phyloP scores from a whole-genome alignment of 2,888 invertebrate genomes.

The Tigriopus californicus region DNA sequence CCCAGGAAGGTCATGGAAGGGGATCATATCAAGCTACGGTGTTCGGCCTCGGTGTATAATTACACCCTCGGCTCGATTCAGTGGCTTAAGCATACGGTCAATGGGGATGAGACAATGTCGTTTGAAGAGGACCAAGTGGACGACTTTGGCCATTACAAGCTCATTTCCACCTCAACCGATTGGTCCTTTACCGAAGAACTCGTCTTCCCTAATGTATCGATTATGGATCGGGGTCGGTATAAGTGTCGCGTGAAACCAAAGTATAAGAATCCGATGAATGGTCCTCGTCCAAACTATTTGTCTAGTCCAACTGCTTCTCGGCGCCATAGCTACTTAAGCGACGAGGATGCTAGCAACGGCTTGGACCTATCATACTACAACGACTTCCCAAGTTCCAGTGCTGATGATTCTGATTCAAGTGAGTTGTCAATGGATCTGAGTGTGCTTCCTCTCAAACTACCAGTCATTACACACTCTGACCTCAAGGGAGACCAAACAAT shows the following conservation, averaged over 20 bases:
- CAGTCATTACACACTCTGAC: background rate
- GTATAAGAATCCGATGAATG: background rate
- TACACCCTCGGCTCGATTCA: background rate
- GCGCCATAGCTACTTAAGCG: background rate
- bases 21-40: background rate
- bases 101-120: background rate
- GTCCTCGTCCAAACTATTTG: background rate
- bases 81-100: constrained; percentile 3
- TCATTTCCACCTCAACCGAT: constrained; percentile 1
- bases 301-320: background rate
- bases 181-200: background rate
- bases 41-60: constrained; percentile 9
- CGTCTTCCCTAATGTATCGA: background rate
- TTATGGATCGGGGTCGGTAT: constrained; percentile 3
- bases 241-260: background rate
- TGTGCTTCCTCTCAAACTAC: constrained; percentile 3
- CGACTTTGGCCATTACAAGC: background rate
- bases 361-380: background rate
- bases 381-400: too few species aligned
- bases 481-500: constrained; percentile 5
- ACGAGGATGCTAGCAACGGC: background rate
- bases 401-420: too few species aligned
- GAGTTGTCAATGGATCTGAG: background rate
- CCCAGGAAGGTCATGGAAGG: constrained; percentile 8
- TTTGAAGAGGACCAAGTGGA: background rate